Conservation (phyloP, 2,113 vertebrate species). For the Thermophis baileyi region DNA sequence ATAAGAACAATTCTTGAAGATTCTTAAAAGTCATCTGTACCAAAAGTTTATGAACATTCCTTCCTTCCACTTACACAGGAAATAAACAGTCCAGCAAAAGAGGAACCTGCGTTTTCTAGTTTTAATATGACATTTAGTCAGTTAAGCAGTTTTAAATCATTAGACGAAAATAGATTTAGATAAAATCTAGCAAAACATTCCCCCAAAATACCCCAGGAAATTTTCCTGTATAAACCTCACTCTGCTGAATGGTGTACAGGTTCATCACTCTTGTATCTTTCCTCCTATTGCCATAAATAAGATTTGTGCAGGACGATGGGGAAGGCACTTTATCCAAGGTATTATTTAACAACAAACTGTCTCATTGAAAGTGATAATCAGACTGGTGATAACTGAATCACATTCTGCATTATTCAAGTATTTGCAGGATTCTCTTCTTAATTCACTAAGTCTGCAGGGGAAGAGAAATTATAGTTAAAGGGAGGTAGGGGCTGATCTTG, state of each 20-base stretch:
- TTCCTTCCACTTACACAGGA: background rate
- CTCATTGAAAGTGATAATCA: background rate
- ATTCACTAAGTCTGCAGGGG: background rate
- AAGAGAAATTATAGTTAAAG: background rate
- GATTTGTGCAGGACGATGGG: background rate
- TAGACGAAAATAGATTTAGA: background rate
- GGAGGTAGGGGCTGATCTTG: background rate
- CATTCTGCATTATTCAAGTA: background rate
- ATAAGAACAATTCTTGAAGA: background rate
- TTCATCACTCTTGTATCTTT: background rate
- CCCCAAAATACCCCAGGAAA: background rate
- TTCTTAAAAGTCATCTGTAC: background rate
- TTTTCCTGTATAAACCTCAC: background rate
- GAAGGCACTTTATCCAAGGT: background rate
- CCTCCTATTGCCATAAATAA: background rate
- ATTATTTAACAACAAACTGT: background rate
- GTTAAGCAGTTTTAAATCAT: background rate
- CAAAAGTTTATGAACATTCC: background rate
- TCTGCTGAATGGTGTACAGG: background rate
- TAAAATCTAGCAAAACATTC: background rate
- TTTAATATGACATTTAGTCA: background rate
- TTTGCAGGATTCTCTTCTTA: background rate
- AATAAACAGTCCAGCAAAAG: background rate
- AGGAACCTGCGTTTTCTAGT: background rate
- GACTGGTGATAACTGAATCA: background rate